These are phyloP conservation scores for Cephus runcator DNA, from an alignment of 2,888 invertebrate genomes.

Conservation along the genomic window DNA sequence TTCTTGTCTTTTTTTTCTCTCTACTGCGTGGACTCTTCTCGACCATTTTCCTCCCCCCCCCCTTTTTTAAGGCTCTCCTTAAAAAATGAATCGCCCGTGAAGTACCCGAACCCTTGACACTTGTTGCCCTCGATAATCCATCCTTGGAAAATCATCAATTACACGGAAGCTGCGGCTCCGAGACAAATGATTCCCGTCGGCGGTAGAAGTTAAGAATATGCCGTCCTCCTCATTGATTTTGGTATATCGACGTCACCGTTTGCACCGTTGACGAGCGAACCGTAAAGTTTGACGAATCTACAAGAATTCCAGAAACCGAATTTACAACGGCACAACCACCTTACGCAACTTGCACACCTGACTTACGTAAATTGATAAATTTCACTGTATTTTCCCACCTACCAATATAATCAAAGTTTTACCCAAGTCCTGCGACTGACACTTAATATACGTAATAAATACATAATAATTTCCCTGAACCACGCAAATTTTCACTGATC, in stretches of 20 bases:
- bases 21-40: background rate
- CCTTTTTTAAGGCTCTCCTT: background rate
- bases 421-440: background rate
- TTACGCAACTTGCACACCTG: background rate
- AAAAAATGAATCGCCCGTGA: background rate
- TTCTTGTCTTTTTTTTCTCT: no score
- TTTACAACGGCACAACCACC: background rate
- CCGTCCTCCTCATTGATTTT: background rate
- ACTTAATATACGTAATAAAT: background rate
- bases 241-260: background rate
- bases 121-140: conserved; percentile 34
- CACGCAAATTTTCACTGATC: background rate
- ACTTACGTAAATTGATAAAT: background rate
- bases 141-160: conserved; percentile 20
- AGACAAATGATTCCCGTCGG: background rate
- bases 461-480: background rate
- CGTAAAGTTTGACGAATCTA: background rate
- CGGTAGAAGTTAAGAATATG: background rate
- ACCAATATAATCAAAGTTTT: background rate
- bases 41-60: background rate
- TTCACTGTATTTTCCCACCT: background rate
- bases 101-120: conserved; percentile 24
- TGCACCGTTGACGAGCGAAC: background rate
- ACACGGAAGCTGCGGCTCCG: conserved; percentile 5
- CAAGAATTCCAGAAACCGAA: background rate